phyloP scores from a whole-genome alignment of 2,797 vertebrate genomes.

The Dipus sagitta region DNA sequence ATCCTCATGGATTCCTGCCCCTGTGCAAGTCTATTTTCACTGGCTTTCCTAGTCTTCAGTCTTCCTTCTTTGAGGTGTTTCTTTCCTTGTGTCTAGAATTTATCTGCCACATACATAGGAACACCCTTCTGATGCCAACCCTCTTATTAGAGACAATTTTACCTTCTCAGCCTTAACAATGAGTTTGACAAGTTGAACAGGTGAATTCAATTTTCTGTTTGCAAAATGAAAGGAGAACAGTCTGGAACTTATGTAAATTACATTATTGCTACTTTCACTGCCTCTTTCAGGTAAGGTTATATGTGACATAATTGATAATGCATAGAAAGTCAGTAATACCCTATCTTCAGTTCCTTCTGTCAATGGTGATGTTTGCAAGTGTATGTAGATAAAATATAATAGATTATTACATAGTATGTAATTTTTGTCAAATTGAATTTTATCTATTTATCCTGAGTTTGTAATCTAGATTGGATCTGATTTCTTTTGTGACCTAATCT shows the following conservation, averaged over 20 bases:
- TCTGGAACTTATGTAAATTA: not conserved
- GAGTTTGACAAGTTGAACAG: not conserved
- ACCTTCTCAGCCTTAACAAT: not conserved
- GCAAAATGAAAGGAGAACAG: not conserved
- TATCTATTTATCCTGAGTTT: not conserved
- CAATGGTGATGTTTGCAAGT: too few species aligned
- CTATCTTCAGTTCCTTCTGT: not conserved
- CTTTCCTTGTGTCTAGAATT: not conserved
- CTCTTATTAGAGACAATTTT: not conserved
- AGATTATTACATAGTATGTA: too few species aligned
- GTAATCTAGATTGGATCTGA: not conserved
- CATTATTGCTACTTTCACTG: not conserved
- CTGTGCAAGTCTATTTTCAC: not conserved
- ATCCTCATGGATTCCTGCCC: not conserved
- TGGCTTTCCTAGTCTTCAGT: not conserved
- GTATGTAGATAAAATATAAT: too few species aligned
- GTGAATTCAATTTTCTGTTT: not conserved
- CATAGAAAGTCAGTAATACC: not conserved
- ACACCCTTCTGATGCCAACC: not conserved
- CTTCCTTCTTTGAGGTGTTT: not conserved
- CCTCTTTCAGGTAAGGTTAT: not conserved
- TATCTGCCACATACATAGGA: not conserved
- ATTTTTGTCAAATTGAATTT: too few species aligned
- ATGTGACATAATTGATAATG: constrained; percentile 1
- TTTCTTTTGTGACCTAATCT: not conserved